Base-by-base conservation (phyloP, 2,888 invertebrate species). In the Yponomeuta plumbellus region DNA sequence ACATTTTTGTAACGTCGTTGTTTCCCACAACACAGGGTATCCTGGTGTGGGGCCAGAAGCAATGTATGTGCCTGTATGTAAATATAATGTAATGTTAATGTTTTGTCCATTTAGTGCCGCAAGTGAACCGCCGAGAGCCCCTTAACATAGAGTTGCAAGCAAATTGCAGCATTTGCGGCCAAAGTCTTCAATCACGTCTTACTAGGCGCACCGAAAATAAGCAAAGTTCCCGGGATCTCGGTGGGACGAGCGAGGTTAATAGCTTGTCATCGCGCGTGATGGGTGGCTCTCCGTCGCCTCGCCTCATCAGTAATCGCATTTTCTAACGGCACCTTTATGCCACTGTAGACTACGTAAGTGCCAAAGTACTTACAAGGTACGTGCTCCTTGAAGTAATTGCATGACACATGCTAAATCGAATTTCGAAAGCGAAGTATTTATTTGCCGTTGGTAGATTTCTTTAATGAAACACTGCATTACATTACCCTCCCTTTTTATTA, bases 241-340 rank as follows among this genome's bases (percentile, higher is more conserved):
- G 44, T 17, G 78, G 80, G 80, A 78, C 78, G 80, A 76, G 75
- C 75, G 77, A 81, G 83, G 86, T 88, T 89, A 89, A 90, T 89
- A 83, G 88, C 81, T 81, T 90, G 89, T 88, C 89, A 88, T 85
- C 80, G 80, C 75, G 75, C 76, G 83, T 86, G 88, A 89, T 88
- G 83, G 85, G 85, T 85, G 79, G 85, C 77, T 81, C 80, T 75
- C 77, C 79, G 78, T 80, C 80, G 81, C 80, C 73, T 39, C 58
- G 75, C 75, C 83, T 85, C 85, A 85, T 85, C 86, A 85, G 77
- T 72, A 66, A 67, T 65, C 34, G 58, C 58, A 23, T 64, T 69
- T 68, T 66, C 69, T 61, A 66, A 67, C 66, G 62, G 62, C 23
- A 64, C 64, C 23, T 23, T 59, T 21, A 59, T 52, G 44, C 44